Percentiles rank a stretch among this genome's conserved stretches.
Conservation (phyloP, 92 coral and sea anemone species). For the Micromussa lordhowensis region DNA sequence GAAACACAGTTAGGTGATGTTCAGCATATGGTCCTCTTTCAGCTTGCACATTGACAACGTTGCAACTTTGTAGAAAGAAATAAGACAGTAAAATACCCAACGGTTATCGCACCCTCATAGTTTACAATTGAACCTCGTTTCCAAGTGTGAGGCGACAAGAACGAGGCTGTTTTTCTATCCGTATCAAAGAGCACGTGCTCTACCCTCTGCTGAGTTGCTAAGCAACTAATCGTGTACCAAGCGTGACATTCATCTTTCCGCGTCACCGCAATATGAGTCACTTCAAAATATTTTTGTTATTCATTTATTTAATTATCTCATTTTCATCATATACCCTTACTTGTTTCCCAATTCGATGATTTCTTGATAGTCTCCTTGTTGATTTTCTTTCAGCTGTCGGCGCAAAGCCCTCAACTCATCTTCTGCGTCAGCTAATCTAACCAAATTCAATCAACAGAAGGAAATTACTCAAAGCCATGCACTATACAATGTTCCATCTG, state of each 20-base stretch:
- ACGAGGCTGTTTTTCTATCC: neutral
- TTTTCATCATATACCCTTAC: conserved; percentile 32
- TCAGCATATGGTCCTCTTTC: too few relatives aligned
- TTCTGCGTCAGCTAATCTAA: conserved; percentile 58
- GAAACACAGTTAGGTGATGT: too few relatives aligned
- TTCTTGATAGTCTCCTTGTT: conserved; percentile 43
- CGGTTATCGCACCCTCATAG: too few relatives aligned
- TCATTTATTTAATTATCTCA: neutral
- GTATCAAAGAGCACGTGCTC: neutral
- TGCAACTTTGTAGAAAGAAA: too few relatives aligned
- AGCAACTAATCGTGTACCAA: neutral
- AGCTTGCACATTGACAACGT: too few relatives aligned
- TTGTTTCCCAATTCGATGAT: conserved; percentile 52
- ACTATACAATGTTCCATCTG: neutral
- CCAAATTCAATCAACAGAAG: conserved; percentile 10
- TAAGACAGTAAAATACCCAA: too few relatives aligned
- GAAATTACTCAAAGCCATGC: neutral
- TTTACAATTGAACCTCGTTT: neutral
- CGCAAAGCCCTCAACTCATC: conserved; percentile 50
- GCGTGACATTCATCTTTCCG: neutral
- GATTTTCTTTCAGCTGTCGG: conserved; percentile 35
- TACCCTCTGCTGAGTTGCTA: neutral
- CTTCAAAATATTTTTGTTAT: neutral
- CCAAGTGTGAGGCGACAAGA: neutral
- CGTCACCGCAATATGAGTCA: neutral